These are phyloP conservation scores for Prolemur simus DNA, from an alignment of 2,113 vertebrate species.

Conservation along the genomic window DNA sequence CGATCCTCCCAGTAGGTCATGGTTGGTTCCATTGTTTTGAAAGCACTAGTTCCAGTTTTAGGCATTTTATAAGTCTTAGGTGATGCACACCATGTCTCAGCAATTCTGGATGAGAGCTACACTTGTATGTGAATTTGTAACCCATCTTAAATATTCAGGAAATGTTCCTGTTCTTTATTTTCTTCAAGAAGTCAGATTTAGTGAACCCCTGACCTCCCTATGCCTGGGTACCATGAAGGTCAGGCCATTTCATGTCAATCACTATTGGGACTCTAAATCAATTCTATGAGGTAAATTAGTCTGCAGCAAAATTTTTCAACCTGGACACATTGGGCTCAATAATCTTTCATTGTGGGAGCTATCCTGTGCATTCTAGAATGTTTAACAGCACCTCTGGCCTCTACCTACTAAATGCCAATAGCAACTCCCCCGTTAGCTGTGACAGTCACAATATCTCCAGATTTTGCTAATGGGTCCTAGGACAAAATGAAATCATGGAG, in stretches of 20 bases:
- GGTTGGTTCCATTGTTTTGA: not conserved
- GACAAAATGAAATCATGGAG: not conserved
- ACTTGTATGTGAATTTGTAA: not conserved
- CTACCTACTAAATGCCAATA: not conserved
- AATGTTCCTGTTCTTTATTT: not conserved
- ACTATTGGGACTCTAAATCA: not conserved
- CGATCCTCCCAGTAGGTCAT: not conserved
- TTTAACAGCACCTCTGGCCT: not conserved
- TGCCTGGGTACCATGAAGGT: not conserved
- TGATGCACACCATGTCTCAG: not conserved
- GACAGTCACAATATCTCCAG: not conserved
- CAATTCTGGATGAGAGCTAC: not conserved
- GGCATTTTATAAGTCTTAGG: rapidly evolving
- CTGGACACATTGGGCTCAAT: not conserved
- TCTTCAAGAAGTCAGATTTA: not conserved
- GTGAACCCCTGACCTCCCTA: not conserved
- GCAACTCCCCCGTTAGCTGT: not conserved
- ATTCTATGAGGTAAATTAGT: not conserved
- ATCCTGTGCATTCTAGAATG: not conserved
- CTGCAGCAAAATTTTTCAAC: not conserved
- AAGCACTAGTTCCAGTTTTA: not conserved
- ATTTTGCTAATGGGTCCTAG: not conserved
- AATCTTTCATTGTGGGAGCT: no score
- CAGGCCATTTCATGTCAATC: not conserved
- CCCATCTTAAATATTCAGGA: not conserved